phyloP scores from a whole-genome alignment of 2,797 vertebrate species.

The Chloroceryle inda region DNA sequence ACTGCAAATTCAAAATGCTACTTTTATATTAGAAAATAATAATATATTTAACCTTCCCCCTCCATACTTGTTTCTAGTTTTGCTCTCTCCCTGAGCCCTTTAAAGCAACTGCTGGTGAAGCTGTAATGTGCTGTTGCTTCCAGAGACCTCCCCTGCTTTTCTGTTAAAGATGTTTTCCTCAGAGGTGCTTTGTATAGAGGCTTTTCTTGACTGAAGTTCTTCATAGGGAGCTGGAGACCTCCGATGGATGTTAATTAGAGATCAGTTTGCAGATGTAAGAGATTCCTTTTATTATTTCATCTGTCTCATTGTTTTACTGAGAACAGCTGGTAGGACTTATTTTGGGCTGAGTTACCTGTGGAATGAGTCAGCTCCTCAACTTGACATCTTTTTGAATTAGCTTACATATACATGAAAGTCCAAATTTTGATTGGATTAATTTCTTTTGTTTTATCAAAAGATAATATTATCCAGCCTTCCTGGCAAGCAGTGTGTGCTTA shows the following conservation, averaged over 20 bases:
- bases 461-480: conserved; percentile 2
- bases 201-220: conserved; percentile 54
- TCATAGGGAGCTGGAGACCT: conserved; percentile 67
- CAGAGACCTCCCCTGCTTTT: conserved; percentile 5
- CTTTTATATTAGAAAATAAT: background rate
- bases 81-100: background rate
- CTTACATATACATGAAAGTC: background rate
- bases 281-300: conserved; percentile 57
- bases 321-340: conserved; percentile 47
- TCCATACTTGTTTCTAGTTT: background rate
- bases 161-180: conserved; percentile 43
- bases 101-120: background rate
- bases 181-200: conserved; percentile 35
- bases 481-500: background rate
- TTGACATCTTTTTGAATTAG: conserved; percentile 41
- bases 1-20: background rate
- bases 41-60: background rate
- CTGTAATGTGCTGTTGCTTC: background rate
- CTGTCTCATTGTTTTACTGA: conserved; percentile 41
- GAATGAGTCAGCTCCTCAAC: conserved; percentile 43
- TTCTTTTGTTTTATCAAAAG: conserved; percentile 49
- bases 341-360: conserved; percentile 56
- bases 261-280: conserved; percentile 57
- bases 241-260: conserved; percentile 68
- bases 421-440: background rate